Conservation (phyloP, 2,888 invertebrate genomes). For the Lissonota sp. region DNA sequence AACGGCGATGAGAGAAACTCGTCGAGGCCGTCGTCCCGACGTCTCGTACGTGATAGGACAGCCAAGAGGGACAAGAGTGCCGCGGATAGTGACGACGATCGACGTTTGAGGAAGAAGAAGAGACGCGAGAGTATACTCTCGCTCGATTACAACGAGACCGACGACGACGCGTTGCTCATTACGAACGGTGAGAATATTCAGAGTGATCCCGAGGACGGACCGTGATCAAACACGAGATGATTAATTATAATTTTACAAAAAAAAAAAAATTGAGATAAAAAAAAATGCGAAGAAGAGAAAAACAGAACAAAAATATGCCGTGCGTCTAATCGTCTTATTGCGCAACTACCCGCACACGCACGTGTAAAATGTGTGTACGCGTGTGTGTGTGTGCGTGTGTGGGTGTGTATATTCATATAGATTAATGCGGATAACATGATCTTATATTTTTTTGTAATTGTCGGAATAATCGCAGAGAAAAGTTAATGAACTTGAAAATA, state of each 20-base stretch:
- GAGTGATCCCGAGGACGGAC: constrained; percentile 79
- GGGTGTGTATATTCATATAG: too few species aligned
- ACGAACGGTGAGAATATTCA: constrained; percentile 87
- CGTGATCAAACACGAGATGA: constrained; percentile 6
- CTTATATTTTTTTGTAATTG: too few species aligned
- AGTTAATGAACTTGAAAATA: too few species aligned
- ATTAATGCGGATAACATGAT: too few species aligned
- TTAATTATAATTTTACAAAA: neutral
- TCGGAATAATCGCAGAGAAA: too few species aligned
- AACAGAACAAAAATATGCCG: neutral
- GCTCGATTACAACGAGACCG: constrained; percentile 89
- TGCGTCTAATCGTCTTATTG: neutral
- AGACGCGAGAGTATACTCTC: constrained; percentile 89
- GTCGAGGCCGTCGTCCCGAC: constrained; percentile 66
- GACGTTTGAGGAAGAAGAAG: constrained; percentile 88
- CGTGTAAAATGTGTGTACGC: neutral
- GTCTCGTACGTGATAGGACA: constrained; percentile 78
- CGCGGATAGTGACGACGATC: constrained; percentile 84
- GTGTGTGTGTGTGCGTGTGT: too few species aligned
- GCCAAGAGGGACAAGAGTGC: constrained; percentile 84
- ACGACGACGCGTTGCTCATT: constrained; percentile 89
- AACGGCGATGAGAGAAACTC: constrained; percentile 72
- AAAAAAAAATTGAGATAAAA: neutral
- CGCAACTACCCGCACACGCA: neutral
- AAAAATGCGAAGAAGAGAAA: neutral